phyloP scores from a whole-genome alignment of 1,140 invertebrate genomes.

The Cotesia glomerata region DNA sequence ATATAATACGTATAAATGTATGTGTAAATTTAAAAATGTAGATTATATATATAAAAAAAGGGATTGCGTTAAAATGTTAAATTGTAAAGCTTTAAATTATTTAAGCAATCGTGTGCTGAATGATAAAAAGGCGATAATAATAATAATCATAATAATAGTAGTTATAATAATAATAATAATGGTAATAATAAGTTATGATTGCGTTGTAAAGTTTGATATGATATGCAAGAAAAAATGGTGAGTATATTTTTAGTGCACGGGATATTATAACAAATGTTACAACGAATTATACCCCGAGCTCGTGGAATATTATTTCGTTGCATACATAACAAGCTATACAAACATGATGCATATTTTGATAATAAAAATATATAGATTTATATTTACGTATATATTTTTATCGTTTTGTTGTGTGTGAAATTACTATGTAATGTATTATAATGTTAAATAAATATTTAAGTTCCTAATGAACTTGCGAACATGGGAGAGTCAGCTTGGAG shows the following conservation, averaged over 20 bases:
- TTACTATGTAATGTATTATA: too few relatives aligned
- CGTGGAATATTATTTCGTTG: constrained; percentile 30
- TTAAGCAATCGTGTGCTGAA: constrained; percentile 32
- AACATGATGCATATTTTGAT: constrained; percentile 33
- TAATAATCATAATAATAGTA: background rate
- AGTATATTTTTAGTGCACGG: background rate
- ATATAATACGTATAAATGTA: constrained; percentile 17
- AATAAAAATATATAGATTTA: constrained; percentile 33
- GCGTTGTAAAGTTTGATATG: constrained; percentile 25
- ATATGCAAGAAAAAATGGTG: constrained; percentile 13
- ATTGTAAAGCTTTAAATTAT: constrained; percentile 12
- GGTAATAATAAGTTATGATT: constrained; percentile 8
- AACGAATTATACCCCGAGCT: constrained; percentile 29
- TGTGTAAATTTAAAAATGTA: constrained; percentile 24
- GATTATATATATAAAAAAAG: constrained; percentile 29
- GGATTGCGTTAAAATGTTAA: constrained; percentile 8
- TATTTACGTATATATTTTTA: constrained; percentile 23
- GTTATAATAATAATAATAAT: background rate
- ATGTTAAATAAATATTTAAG: too few relatives aligned
- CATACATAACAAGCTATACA: constrained; percentile 43
- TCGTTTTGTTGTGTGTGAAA: background rate
- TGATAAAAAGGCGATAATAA: background rate
- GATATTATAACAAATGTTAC: constrained; percentile 15
- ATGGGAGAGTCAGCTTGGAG: too few relatives aligned
- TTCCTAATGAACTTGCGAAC: too few relatives aligned